Evolutionary conservation across 2,113 vertebrate genomes (phyloP), one percentile per base, ranked within the genome.

Genomic region (Malurus cyaneus): DNA sequence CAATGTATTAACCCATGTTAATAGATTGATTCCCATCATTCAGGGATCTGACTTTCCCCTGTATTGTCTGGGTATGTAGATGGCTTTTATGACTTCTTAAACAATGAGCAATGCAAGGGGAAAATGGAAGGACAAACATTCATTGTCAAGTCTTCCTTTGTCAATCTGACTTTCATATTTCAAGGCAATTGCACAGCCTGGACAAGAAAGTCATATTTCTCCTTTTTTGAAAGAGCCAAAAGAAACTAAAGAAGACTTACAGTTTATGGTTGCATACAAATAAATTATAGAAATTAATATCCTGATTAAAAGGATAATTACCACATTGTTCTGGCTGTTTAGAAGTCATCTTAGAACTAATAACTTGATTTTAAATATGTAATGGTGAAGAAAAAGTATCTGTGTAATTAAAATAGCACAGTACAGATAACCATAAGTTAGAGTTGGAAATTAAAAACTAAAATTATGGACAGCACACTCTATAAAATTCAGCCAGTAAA

Each of bases 401-500:
- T 88, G 34, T 84, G 39, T 67, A 97, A 97, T 96, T 94, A 88
- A 92, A 96, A 91, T 42, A 94, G 18, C 60, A 73, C 67, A 94
- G 52, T 69, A 94, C 78, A 97, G 96, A 91, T 93, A 95, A 77
- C 53, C 80, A 62, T 83, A 96, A 92, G 32, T 81, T 92, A 82
- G 42, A 89, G 49, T 42, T 91, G 83, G 47, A 96, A 97, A 96
- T 95, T 91, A 80, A 96, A 84, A 93, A 56, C n/a, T 24, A 79
- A 94, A 78, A 73, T 94, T 94, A 92, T 76, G 96, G 92, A 71
- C 28, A 50, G 7, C 61, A 94, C 66, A 89, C 59, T 94, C 80
- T 91, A 85, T 95, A 96, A 97, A 97, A 97, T 20, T 81, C 34
- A 94, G 83, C 74, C 84, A 96, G 66, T 96, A 97, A 96, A 96